These are phyloP conservation scores for Gambelia wislizenii DNA, from an alignment of 2,797 vertebrate species.

Conservation along the genomic window DNA sequence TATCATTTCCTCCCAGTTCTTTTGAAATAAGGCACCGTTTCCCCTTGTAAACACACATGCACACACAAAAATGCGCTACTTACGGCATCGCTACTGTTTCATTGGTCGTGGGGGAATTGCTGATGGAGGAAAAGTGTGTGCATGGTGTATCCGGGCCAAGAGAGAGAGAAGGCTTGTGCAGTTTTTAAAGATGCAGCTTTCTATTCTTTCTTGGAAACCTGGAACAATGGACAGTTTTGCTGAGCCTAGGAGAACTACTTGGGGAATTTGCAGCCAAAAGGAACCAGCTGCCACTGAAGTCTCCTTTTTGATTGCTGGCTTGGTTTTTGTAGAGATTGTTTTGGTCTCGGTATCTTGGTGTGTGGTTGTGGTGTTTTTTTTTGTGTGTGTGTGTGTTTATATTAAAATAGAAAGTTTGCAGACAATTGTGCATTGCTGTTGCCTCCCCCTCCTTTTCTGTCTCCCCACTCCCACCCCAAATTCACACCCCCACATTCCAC, in stretches of 20 bases:
- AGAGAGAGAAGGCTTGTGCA: neutral
- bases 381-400: neutral
- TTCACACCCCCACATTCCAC: neutral
- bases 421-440: neutral
- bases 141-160: neutral
- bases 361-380: too few relatives aligned
- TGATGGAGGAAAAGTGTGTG: neutral
- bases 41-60: neutral
- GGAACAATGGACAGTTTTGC: slow-evolving; percentile 31
- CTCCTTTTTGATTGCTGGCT: neutral
- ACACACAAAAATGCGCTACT: neutral
- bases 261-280: neutral
- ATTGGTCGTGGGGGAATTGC: neutral
- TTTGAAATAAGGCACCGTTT: neutral
- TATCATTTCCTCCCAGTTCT: neutral
- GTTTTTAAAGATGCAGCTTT: neutral
- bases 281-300: neutral
- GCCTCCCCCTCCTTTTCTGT: too few relatives aligned
- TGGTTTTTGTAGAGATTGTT: neutral
- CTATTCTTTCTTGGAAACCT: neutral
- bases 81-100: neutral
- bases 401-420: neutral
- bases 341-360: too few relatives aligned
- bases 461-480: neutral
- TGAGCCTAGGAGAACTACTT: neutral